Conservation (phyloP, 2,113 vertebrate genomes). For the Ornithorhynchus anatinus region DNA sequence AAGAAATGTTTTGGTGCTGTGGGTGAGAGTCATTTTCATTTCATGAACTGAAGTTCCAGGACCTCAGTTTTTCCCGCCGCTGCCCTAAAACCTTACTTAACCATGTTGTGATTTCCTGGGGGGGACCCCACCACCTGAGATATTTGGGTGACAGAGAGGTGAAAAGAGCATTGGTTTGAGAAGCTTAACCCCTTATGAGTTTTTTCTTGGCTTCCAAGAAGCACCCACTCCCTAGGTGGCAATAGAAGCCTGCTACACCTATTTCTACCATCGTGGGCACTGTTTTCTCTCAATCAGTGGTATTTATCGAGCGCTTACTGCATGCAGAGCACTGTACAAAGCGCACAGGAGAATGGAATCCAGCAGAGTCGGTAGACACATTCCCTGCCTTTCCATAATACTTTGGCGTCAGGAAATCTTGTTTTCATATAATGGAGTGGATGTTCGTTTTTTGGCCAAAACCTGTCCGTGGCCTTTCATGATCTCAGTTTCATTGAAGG, state of each 20-base stretch:
- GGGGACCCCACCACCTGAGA: rapidly evolving
- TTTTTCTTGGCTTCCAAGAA: background rate
- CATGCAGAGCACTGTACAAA: too few species aligned
- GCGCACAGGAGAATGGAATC: too few species aligned
- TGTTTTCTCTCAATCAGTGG: too few species aligned
- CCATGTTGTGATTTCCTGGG: too few species aligned
- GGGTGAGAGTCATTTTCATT: background rate
- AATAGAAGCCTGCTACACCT: background rate
- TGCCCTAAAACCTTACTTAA: background rate
- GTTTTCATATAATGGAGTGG: background rate
- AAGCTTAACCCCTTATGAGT: background rate
- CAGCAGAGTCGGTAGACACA: too few species aligned
- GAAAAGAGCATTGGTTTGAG: background rate
- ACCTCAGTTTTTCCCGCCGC: background rate
- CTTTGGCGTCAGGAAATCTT: too few species aligned
- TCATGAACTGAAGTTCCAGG: background rate
- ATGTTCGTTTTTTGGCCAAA: background rate
- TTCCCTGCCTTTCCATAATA: too few species aligned
- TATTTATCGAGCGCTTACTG: too few species aligned
- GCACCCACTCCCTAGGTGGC: background rate
- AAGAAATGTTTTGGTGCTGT: conserved; percentile 18
- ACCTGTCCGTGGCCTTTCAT: background rate
- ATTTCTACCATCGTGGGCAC: background rate
- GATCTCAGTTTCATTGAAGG: background rate
- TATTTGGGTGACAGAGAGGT: background rate